phyloP scores from a whole-genome alignment of 2,797 vertebrate genomes.

The Malurus leucopterus region DNA sequence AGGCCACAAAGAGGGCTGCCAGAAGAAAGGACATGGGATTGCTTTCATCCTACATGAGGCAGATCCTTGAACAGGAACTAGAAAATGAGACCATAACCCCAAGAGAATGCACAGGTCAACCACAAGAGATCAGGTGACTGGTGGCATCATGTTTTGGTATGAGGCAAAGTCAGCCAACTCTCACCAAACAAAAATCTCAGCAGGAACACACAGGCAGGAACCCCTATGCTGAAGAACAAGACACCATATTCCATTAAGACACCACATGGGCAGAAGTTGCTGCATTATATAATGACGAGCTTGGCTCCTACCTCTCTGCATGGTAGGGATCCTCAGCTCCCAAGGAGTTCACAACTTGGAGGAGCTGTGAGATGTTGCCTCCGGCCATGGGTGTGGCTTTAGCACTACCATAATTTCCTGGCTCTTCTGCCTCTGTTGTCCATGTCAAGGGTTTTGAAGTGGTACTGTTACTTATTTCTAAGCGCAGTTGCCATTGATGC shows the following conservation, averaged over 20 bases:
- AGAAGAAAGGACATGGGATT: not conserved
- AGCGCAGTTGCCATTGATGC: constrained; percentile 51
- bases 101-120: not conserved
- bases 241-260: not conserved
- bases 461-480: constrained; percentile 57
- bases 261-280: not conserved
- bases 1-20: not conserved
- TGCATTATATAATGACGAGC: constrained; percentile 16
- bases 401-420: constrained; percentile 46
- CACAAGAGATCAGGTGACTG: constrained; percentile 23
- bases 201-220: not conserved
- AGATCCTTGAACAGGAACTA: not conserved
- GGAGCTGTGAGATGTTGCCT: constrained; percentile 27
- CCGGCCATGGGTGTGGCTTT: constrained; percentile 45
- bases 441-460: constrained; percentile 42
- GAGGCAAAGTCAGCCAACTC: not conserved
- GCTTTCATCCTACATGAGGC: not conserved
- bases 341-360: constrained; percentile 9
- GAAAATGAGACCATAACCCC: not conserved
- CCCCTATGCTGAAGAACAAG: not conserved
- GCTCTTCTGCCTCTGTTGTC: constrained; percentile 41
- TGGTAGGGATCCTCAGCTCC: constrained; percentile 26
- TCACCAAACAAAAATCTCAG: constrained; percentile 14
- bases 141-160: not conserved
- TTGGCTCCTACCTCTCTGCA: constrained; percentile 46